Percentiles rank a stretch among this genome's conserved stretches.
These are phyloP conservation scores for Crypturellus undulatus DNA, from an alignment of 2,113 vertebrate genomes.

Conservation along the genomic window DNA sequence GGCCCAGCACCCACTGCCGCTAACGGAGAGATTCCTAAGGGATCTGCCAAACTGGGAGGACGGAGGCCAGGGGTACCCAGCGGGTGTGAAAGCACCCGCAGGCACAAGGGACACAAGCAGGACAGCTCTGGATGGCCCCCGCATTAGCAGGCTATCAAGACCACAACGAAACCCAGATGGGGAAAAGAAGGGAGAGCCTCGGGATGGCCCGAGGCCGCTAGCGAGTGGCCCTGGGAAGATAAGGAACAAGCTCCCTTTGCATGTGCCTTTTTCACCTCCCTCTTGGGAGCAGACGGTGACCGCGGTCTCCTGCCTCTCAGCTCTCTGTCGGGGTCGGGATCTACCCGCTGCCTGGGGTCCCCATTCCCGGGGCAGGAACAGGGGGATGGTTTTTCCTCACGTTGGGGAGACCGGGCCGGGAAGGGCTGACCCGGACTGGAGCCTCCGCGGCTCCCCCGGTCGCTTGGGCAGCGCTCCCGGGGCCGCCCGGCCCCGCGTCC, in stretches of 20 bases:
- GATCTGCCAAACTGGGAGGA: not conserved
- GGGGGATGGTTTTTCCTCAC: too few species aligned
- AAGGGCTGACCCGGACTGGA: too few species aligned
- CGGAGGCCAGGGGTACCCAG: fast-evolving
- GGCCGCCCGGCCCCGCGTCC: too few species aligned
- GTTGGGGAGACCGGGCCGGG: too few species aligned
- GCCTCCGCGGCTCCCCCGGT: too few species aligned
- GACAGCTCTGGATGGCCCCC: not conserved
- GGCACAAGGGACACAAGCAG: not conserved
- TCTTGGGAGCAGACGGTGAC: not conserved
- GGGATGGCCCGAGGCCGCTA: fast-evolving
- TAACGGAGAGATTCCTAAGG: too few species aligned
- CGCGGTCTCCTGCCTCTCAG: not conserved
- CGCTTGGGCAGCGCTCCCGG: too few species aligned
- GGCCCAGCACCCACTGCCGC: too few species aligned
- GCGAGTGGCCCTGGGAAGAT: fast-evolving
- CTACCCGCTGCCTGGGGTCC: fast-evolving
- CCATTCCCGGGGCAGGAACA: not conserved
- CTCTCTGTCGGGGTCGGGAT: not conserved
- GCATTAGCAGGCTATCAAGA: too few species aligned
- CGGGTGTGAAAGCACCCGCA: not conserved
- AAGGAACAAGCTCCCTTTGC: not conserved
- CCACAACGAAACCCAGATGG: not conserved
- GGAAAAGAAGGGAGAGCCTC: not conserved
- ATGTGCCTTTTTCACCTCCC: not conserved